phyloP scores from a whole-genome alignment of 1,140 invertebrate genomes.

The Conus betulinus region DNA sequence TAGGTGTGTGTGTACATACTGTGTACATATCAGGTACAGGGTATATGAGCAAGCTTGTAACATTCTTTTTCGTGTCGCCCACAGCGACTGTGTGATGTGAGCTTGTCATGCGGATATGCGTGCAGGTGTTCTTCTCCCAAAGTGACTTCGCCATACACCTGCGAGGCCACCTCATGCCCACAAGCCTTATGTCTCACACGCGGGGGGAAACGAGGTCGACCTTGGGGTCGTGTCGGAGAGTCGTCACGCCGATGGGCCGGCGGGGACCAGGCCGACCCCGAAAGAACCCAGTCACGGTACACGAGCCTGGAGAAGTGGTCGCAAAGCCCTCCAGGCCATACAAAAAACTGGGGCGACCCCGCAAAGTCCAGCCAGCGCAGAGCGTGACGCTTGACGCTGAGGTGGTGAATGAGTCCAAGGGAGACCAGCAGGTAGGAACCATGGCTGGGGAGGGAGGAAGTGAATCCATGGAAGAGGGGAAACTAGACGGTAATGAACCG shows the following conservation, averaged over 20 bases:
- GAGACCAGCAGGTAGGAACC: not conserved
- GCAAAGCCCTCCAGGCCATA: not conserved
- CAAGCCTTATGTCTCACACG: conserved; percentile 5
- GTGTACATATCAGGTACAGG: too few relatives aligned
- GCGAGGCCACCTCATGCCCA: conserved; percentile 52
- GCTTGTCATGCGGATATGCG: conserved; percentile 35
- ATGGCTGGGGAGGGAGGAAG: not conserved
- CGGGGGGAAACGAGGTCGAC: not conserved
- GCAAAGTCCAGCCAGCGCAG: conserved; percentile 34
- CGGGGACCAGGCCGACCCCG: conserved; percentile 42
- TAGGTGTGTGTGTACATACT: too few relatives aligned
- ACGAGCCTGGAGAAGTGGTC: conserved; percentile 14
- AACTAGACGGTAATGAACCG: not conserved
- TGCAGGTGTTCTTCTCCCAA: conserved; percentile 49
- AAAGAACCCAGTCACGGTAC: not conserved
- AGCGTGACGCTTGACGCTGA: not conserved
- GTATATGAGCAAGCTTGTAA: too few relatives aligned
- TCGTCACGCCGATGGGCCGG: conserved; percentile 17
- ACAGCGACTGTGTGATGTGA: too few relatives aligned
- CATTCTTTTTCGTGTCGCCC: too few relatives aligned
- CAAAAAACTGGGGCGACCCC: conserved; percentile 30
- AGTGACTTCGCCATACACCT: conserved; percentile 58
- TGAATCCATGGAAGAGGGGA: not conserved
- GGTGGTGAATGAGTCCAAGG: not conserved
- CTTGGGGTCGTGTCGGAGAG: not conserved